Percentiles rank a stretch among this genome's conserved stretches.
These are phyloP conservation scores for Gymnodraco acuticeps DNA, from an alignment of 2,797 vertebrate genomes.

Conservation along the genomic window DNA sequence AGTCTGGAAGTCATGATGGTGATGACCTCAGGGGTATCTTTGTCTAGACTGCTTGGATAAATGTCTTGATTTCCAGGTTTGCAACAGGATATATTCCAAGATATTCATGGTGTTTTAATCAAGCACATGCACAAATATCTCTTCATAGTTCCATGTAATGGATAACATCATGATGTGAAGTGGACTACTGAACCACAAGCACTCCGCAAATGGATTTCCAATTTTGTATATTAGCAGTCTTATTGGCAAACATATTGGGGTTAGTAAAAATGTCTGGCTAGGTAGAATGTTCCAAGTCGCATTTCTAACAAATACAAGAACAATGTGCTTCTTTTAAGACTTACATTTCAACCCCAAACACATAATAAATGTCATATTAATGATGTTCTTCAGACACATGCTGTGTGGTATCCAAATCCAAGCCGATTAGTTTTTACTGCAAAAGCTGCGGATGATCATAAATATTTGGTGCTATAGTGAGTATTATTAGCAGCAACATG, in stretches of 20 bases:
- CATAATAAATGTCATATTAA: not conserved
- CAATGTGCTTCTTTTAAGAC: not conserved
- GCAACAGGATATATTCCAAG: conserved; percentile 21
- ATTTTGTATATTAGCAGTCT: not conserved
- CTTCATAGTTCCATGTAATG: conserved; percentile 9
- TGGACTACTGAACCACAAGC: conserved; percentile 13
- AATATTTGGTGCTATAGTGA: not conserved
- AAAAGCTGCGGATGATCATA: not conserved
- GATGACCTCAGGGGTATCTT: conserved; percentile 56
- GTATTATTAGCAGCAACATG: not conserved
- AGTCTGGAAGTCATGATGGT: conserved; percentile 62
- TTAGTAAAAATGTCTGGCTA: not conserved
- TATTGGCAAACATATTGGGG: not conserved
- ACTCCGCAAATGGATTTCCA: conserved; percentile 5
- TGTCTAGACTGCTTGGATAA: conserved; percentile 57
- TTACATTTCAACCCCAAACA: not conserved
- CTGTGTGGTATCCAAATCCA: not conserved
- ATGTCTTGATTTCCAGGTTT: conserved; percentile 44
- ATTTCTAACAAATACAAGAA: not conserved
- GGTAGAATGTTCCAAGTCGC: not conserved
- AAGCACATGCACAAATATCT: conserved; percentile 3
- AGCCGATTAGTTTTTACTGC: too few relatives aligned
- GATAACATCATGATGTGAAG: conserved; percentile 4
- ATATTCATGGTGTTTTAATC: conserved; percentile 48
- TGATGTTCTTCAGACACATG: not conserved